Percentiles rank a stretch among this genome's conserved stretches.
Conservation (phyloP, 2,113 vertebrate genomes). For the Pygoscelis antarcticus region DNA sequence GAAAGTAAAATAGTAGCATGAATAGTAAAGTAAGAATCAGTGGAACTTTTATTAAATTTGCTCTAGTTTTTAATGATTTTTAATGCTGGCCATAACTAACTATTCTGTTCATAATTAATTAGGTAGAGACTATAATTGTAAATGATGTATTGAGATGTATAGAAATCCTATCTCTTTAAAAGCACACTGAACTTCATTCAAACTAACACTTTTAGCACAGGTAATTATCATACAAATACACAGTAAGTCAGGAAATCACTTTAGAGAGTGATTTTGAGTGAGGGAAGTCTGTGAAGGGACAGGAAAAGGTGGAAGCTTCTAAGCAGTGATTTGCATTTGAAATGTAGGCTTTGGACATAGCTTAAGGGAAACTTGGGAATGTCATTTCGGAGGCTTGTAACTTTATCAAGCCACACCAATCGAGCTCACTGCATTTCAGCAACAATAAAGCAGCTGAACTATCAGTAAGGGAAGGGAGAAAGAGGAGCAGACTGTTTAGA, state of each 20-base stretch:
- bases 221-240: not conserved
- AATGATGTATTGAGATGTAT: not conserved
- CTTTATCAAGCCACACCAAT: not conserved
- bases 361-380: not conserved
- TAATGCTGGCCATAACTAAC: not conserved
- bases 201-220: not conserved
- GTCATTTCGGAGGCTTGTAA: not conserved
- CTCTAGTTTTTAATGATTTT: not conserved
- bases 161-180: not conserved
- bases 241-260: not conserved
- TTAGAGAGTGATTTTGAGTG: not conserved
- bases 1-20: not conserved
- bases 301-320: not conserved
- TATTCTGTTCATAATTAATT: not conserved
- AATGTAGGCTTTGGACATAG: not conserved
- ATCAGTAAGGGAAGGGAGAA: not conserved
- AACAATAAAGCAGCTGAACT: not conserved
- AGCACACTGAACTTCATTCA: not conserved
- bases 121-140: not conserved
- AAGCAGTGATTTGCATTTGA: constrained; percentile 6
- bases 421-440: not conserved
- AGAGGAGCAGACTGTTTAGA: not conserved
- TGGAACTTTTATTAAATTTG: not conserved
- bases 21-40: not conserved
- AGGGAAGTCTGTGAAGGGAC: not conserved